These are phyloP conservation scores for Tetrao urogallus DNA, from an alignment of 2,113 vertebrate genomes.

Conservation along the genomic window DNA sequence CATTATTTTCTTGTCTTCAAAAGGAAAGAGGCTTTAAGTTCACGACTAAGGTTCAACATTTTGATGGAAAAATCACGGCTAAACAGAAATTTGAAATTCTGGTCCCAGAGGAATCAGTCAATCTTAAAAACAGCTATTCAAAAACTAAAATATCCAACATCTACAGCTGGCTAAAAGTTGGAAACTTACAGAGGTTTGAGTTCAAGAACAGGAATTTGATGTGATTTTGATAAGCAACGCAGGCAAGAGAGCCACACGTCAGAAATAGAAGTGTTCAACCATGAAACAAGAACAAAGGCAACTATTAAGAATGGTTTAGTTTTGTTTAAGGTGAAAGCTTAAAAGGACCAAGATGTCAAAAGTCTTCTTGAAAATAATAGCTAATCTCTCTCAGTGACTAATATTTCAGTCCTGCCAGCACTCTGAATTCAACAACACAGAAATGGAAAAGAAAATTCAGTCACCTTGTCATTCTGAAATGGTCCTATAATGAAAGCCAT, in stretches of 20 bases:
- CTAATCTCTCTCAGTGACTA: neutral
- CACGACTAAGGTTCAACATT: neutral
- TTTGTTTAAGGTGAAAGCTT: conserved; percentile 26
- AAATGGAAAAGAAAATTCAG: neutral
- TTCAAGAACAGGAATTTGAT: neutral
- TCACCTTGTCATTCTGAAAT: conserved; percentile 19
- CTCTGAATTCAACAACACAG: neutral
- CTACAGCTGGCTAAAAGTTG: neutral
- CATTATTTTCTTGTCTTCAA: neutral
- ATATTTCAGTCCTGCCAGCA: conserved; percentile 28
- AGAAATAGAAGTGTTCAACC: rapidly evolving
- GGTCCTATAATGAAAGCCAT: conserved; percentile 6
- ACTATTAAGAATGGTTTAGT: neutral
- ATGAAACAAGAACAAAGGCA: neutral
- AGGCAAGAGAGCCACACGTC: neutral
- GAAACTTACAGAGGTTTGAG: neutral
- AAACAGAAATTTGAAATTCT: neutral
- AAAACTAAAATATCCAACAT: neutral
- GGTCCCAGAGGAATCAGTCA: neutral
- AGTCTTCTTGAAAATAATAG: conserved; percentile 23
- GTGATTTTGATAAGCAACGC: neutral
- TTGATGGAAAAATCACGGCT: neutral
- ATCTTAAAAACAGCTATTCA: neutral
- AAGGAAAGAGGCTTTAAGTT: neutral
- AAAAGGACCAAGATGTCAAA: neutral